A percentile compares a stretch with the other conserved stretches of the same genome.
phyloP scores from a whole-genome alignment of 2,888 invertebrate genomes.

The Pseudolycoriella hygida region DNA sequence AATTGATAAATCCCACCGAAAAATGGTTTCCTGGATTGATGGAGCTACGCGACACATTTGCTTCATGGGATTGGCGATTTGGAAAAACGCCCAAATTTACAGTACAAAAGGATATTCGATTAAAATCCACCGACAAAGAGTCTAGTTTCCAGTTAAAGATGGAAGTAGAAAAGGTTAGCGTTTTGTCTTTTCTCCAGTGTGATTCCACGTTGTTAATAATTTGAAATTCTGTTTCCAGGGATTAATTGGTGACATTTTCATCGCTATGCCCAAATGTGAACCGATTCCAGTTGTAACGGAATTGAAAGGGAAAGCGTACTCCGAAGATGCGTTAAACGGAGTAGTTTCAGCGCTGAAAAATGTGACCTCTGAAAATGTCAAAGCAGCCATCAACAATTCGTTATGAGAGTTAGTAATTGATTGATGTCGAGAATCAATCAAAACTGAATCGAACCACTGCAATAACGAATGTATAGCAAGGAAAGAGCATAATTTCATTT shows the following conservation, averaged over 20 bases:
- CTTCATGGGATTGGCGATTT: constrained; percentile 75
- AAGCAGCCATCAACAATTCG: constrained; percentile 27
- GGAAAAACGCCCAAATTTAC: constrained; percentile 76
- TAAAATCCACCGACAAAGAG: constrained; percentile 31
- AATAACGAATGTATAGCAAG: no score
- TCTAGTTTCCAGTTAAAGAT: constrained; percentile 40
- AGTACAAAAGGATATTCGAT: constrained; percentile 31
- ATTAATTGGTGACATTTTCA: constrained; percentile 22
- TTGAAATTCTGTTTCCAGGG: constrained; percentile 17
- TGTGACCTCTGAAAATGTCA: constrained; percentile 27
- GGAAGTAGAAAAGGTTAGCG: constrained; percentile 27
- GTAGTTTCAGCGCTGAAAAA: constrained; percentile 25
- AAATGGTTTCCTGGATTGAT: constrained; percentile 74
- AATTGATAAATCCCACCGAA: constrained; percentile 70
- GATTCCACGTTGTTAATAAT: constrained; percentile 2
- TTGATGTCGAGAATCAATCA: not conserved
- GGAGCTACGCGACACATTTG: constrained; percentile 46
- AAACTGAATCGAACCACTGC: no score
- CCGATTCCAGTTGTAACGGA: constrained; percentile 25
- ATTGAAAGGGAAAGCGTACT: constrained; percentile 22
- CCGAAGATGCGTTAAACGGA: constrained; percentile 24
- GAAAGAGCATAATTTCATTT: not conserved
- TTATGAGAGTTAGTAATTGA: constrained; percentile 14
- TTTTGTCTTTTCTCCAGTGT: no score
- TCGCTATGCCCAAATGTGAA: constrained; percentile 23